phyloP scores from a whole-genome alignment of 2,113 vertebrate genomes.

The Sinocyclocheilus anshuiensis region DNA sequence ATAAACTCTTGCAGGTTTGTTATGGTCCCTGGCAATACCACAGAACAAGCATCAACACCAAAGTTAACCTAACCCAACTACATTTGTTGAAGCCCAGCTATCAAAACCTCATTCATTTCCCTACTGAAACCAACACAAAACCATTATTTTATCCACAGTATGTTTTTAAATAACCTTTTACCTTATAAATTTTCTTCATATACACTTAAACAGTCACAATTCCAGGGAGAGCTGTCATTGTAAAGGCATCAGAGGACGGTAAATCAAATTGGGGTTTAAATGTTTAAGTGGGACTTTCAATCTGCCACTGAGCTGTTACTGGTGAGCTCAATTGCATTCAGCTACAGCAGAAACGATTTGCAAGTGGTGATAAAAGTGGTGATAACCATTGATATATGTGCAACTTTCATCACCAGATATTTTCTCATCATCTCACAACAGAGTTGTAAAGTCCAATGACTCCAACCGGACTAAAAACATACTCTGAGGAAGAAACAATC shows the following conservation, averaged over 20 bases:
- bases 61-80: neutral
- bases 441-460: slow-evolving; percentile 10
- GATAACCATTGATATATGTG: slow-evolving; percentile 7
- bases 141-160: slow-evolving; percentile 1
- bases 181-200: neutral
- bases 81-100: neutral
- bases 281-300: slow-evolving; percentile 46
- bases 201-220: slow-evolving; percentile 3
- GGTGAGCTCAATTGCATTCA: slow-evolving; percentile 2
- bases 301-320: slow-evolving; percentile 37
- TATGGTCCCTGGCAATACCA: neutral
- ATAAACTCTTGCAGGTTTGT: no score
- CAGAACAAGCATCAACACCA: neutral
- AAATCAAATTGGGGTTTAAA: slow-evolving; percentile 43
- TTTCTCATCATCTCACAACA: slow-evolving; percentile 3
- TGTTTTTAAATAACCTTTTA: neutral
- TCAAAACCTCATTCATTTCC: slow-evolving; percentile 3
- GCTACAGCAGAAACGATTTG: slow-evolving; percentile 23
- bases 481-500: no score
- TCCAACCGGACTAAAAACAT: neutral
- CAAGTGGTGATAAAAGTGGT: slow-evolving; percentile 14
- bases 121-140: neutral
- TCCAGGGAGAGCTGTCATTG: neutral
- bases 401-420: slow-evolving; percentile 15
- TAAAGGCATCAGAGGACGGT: slow-evolving; percentile 25